Base-by-base conservation (phyloP, 2,113 vertebrate species). In the Cheirogaleus medius region DNA sequence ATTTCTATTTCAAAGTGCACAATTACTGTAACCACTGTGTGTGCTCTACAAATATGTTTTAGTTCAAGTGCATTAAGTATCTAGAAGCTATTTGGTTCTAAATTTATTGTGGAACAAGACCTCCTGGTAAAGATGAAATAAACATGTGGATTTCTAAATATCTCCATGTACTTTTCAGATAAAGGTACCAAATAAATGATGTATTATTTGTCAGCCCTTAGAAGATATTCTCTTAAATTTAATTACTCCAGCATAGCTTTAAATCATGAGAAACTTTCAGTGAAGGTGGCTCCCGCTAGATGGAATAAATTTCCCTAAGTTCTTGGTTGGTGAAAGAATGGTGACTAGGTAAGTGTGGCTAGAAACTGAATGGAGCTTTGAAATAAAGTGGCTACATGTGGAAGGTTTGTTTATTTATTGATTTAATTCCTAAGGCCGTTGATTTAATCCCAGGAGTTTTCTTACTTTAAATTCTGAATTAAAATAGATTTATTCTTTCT, bases 91-190 rank as follows among this genome's bases (percentile, higher is more conserved):
- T 90, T 94, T 25, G 77, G 21, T 66, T 97, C 37, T 92, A 92
- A 91, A 87, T 80, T 87, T 92, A 71, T 93, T 74, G 52, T 37
- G 37, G 52, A 78, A 90, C n/a, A 90, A 71, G 42, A 6, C 27
- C 37, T 90, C 87, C 71, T 71, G 63, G 47, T 92, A 47, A 93
- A 96, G 39, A 83, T 80, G 49, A 87, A 95, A 87, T 63, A 89
- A 92, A 84, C 39, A 92, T 42, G 44, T 84, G 25, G 27, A 91
- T 94, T 74, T 27, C 63, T 92, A 84, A 77, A 27, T 77, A 93
- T 92, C 25, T 68, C 78, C n/a, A 34, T 87, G 56, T 71, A 91
- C 54, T 80, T 95, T 94, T 96, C 95, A 96, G 27, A 64, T 91
- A 89, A 96, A 96, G 39, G 44, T 44, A 27, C 12, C 95, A 95